Percentiles rank a stretch among this genome's conserved stretches.
These are phyloP conservation scores for Cyphomyrmex costatus DNA, from an alignment of 1,140 invertebrate genomes.

Conservation along the genomic window DNA sequence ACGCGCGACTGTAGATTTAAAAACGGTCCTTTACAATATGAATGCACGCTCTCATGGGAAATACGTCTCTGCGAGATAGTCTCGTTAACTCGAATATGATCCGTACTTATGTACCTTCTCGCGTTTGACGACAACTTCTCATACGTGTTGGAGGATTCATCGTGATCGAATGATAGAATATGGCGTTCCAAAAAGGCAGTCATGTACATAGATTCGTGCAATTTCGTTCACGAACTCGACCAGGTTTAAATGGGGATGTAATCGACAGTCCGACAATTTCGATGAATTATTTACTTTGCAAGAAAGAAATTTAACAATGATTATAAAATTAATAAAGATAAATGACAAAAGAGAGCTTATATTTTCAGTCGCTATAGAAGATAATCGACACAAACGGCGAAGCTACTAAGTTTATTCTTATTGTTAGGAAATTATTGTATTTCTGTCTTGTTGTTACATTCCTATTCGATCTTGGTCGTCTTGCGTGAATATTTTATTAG, in stretches of 20 bases:
- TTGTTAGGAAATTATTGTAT: neutral
- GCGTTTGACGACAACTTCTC: conserved; percentile 18
- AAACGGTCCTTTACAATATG: conserved; percentile 27
- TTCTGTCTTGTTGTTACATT: neutral
- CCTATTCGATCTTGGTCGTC: neutral
- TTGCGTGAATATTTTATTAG: neutral
- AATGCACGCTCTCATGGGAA: neutral
- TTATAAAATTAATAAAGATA: neutral
- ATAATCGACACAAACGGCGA: neutral
- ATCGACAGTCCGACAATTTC: neutral
- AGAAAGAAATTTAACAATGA: neutral
- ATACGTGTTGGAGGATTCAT: neutral
- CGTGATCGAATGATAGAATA: conserved; percentile 11
- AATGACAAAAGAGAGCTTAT: neutral
- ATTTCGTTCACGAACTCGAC: neutral
- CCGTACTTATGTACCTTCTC: conserved; percentile 37
- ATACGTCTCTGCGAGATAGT: conserved; percentile 2
- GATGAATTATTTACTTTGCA: neutral
- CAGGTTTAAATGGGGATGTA: neutral
- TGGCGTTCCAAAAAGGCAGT: conserved; percentile 7
- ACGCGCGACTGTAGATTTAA: conserved; percentile 38
- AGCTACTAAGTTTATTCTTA: neutral
- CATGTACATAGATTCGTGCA: conserved; percentile 20
- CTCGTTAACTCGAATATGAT: conserved; percentile 9
- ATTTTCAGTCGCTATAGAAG: neutral